Evolutionary conservation across 2,888 invertebrate genomes (phyloP), one percentile per base, ranked within the genome.

Genomic region (Disparrhopalites patrizii): DNA sequence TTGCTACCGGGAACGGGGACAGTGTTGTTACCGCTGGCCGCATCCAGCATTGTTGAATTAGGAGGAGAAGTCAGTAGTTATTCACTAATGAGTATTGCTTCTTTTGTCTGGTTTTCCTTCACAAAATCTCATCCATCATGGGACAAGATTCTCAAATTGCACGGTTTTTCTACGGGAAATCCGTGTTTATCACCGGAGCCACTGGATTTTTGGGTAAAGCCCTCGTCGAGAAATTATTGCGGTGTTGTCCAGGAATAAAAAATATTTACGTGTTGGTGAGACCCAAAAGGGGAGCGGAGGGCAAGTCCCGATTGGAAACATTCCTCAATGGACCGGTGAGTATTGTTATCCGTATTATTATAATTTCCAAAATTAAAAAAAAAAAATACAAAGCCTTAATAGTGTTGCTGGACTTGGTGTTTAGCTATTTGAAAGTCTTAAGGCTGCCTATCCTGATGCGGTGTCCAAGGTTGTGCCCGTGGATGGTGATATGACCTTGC

Each of bases 141-240:
- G 55, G 27, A n/a, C 27, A 7, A n/a, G 18, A 52, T 30, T 65
- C 51, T 2, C 28, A 18, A 7, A 38, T 65, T 28, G 25, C 57
- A 2, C 58, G 52, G 10, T 65, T 58, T 52, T 65, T 57, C 30
- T 27, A 36, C 10, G 65, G 65, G 1, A 36, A 52, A 10, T 50
- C 57, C 18, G 40, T 65, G 4, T 65, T 65, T 30, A 33, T 65
- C 7, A 65, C 65, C 1, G 65, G 65, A 7, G 58, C 33, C 1
- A 58, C 65, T 0, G 65, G 65, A 18, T 58, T 58, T 36, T 36
- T 65, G 25, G 65, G 65, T 8, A 52, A 58, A 30, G 65, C 58
- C 20, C 4, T 65, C 18, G 50, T 58, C 8, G 65, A 57, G 18
- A 65, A 65, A 27, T 25, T 65, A 3, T 15, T 65, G 13, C 23